phyloP scores from a whole-genome alignment of 2,797 vertebrate genomes.

The Remorina albescens region DNA sequence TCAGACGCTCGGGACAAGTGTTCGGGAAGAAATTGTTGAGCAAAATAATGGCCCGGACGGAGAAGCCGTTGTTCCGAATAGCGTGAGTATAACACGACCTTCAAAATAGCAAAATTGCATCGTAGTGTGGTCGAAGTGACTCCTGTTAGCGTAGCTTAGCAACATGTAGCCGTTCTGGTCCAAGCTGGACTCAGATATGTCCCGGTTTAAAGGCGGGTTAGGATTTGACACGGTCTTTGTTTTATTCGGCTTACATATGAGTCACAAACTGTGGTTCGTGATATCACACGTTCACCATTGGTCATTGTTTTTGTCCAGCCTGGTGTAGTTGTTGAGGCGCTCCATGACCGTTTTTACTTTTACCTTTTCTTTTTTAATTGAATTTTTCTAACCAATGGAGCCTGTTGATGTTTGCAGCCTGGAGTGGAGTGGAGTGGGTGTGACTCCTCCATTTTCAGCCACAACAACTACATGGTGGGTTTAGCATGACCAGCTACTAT shows the following conservation, averaged over 20 bases:
- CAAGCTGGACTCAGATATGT: not conserved
- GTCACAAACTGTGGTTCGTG: not conserved
- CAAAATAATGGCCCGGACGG: constrained; percentile 90
- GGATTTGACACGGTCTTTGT: too few relatives aligned
- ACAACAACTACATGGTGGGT: too few relatives aligned
- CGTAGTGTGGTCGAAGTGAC: not conserved
- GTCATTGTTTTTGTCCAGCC: too few relatives aligned
- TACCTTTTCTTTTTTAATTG: too few relatives aligned
- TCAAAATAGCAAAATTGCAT: not conserved
- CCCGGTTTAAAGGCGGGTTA: not conserved
- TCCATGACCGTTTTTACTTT: too few relatives aligned
- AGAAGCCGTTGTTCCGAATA: constrained; percentile 92
- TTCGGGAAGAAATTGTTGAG: constrained; percentile 57
- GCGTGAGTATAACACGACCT: constrained; percentile 85
- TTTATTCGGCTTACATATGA: not conserved
- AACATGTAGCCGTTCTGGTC: constrained; percentile 9
- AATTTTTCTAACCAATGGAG: too few relatives aligned
- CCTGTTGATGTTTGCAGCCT: too few relatives aligned
- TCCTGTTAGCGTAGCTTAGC: constrained; percentile 29
- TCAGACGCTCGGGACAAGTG: constrained; percentile 46
- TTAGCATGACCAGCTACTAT: not conserved
- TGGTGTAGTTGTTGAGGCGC: too few relatives aligned
- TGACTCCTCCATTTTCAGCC: not conserved
- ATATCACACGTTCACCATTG: too few relatives aligned
- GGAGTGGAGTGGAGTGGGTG: not conserved